Evolutionary conservation across 37 sponge, comb jelly and placozoan genomes (phyloP).

Genomic region (Chondrilla cf. caribensis): DNA sequence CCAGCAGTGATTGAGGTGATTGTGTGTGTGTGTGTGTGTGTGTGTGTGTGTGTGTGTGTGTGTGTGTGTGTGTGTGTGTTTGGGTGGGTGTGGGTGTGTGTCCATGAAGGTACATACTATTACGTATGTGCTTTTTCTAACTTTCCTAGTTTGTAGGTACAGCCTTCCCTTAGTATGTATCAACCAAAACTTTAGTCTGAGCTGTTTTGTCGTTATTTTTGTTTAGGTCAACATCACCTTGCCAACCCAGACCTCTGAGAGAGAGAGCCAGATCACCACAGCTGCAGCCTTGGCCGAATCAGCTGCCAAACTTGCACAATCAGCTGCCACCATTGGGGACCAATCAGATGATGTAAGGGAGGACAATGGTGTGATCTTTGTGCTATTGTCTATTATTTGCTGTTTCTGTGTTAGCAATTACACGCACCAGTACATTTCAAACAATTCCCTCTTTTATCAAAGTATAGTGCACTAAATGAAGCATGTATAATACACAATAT

Average conservation of each 20-base stretch:
- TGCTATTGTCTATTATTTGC: too few relatives aligned
- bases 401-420: too few relatives aligned
- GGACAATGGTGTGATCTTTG: too few relatives aligned
- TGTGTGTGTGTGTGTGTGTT: neutral
- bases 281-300: conserved; percentile 80
- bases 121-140: neutral
- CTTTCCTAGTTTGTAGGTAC: neutral
- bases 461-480: too few relatives aligned
- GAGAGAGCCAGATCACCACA: conserved; percentile 34
- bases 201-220: neutral
- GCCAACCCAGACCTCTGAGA: neutral
- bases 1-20: conserved; percentile 9
- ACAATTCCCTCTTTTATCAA: too few relatives aligned
- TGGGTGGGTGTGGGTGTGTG: conserved; percentile 65
- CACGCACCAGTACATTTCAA: too few relatives aligned
- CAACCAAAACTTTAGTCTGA: neutral
- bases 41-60: neutral
- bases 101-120: conserved; percentile 11
- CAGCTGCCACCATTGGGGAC: conserved; percentile 62
- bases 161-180: too few relatives aligned
- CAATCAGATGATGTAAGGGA: conserved; percentile 43
- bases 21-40: conserved; percentile 1
- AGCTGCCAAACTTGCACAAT: conserved; percentile 69
- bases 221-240: neutral
- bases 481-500: too few relatives aligned